Evolutionary conservation across 2,797 vertebrate genomes (phyloP), one percentile per base, ranked within the genome.

Genomic region (Uromys caudimaculatus): DNA sequence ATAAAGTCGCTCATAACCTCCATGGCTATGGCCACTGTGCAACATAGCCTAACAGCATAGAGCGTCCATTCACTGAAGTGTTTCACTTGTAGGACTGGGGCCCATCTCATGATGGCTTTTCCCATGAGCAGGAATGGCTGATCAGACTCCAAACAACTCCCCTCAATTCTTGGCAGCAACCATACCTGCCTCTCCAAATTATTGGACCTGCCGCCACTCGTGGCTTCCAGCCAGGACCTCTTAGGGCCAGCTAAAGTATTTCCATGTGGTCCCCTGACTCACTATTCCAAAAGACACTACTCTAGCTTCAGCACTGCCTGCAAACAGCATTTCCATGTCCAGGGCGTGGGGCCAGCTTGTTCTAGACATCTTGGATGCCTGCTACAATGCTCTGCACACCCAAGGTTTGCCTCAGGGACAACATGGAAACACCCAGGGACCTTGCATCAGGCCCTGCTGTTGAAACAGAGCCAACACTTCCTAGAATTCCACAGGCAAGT

Each of bases 201-300:
- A 95, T 98, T 98, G 98, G 98, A 97, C 96, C 96, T 96, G 98
- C 96, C 58, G 97, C 95, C 97, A 93, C 90, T 95, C 85, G 58
- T 97, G 97, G 98, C 97, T 92, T 91, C 21, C 94, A 98, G 98
- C 97, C 98, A 98, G 97, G 97, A 97, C 95, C 93, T 96, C 97
- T 98, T 89, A 93, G 94, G n/a, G 96, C 98, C 78, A 54, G 91
- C 97, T 90, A 94, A 98, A 99, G 98, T 98, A 97, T 98, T 99
- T 99, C 98, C 98, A 98, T 98, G 98, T 98, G 98, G 98, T 97
- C 96, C 97, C 96, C 97, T 95, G 97, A 98, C 96, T 98, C 97
- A 89, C 83, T 95, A 88, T 91, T 96, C 96, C 96, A 41, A 94
- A 83, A 95, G 94, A 93, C 97, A 95, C 76, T 79, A 91, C 86